Evolutionary conservation across 2,113 vertebrate genomes (phyloP).

Genomic region (Crotalus horridus): DNA sequence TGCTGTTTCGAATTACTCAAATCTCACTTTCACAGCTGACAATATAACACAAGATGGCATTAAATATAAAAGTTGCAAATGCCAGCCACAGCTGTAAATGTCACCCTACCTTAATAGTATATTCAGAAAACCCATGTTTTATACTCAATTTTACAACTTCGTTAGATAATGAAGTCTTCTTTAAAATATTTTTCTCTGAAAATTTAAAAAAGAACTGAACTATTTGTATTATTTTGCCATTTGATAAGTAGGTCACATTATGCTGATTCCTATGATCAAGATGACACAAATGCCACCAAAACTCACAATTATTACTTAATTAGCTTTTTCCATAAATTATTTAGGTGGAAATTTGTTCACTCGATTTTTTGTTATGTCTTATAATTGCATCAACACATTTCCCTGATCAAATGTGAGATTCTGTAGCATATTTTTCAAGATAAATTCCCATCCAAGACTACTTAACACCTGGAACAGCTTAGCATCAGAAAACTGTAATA

Average conservation of each 20-base stretch:
- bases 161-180: constrained; percentile 3
- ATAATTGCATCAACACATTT: background rate
- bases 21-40: constrained; percentile 35
- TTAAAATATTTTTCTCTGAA: background rate
- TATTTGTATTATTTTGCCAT: background rate
- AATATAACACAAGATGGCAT: constrained; percentile 38
- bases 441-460: background rate
- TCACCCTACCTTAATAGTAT: constrained; percentile 41
- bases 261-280: background rate
- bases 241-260: background rate
- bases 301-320: background rate
- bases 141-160: constrained; percentile 22
- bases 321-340: background rate
- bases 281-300: background rate
- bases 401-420: background rate
- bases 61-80: constrained; percentile 50
- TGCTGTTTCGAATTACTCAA: constrained; percentile 47
- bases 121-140: constrained; percentile 39
- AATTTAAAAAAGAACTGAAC: background rate
- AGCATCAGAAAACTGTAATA: background rate
- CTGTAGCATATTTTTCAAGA: background rate
- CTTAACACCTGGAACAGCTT: background rate
- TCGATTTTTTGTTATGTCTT: background rate
- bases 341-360: background rate
- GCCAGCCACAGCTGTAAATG: constrained; percentile 51